A percentile compares a stretch with the other conserved stretches of the same genome.
Evolutionary conservation across 2,888 invertebrate genomes (phyloP).

Genomic region (Stramonita haemastoma): DNA sequence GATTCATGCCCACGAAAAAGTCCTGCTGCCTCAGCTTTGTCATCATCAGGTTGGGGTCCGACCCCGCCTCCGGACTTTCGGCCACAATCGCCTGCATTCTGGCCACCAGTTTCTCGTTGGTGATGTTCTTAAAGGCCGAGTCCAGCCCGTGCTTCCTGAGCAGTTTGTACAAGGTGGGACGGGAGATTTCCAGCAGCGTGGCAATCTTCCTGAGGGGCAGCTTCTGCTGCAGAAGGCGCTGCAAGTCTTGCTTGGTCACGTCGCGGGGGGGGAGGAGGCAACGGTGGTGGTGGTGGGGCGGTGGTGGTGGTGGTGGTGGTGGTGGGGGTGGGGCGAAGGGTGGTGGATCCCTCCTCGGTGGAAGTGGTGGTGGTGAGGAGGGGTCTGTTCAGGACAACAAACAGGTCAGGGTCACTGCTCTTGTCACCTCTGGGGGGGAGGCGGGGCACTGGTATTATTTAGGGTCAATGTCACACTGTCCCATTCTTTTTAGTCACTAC

Average conservation of each 20-base stretch:
- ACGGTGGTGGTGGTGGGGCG: background rate
- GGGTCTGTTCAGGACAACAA: slow-evolving; percentile 26
- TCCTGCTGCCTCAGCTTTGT: slow-evolving; percentile 7
- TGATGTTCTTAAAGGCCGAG: slow-evolving; percentile 38
- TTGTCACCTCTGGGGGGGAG: too few relatives aligned
- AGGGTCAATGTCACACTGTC: too few relatives aligned
- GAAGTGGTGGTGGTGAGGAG: background rate
- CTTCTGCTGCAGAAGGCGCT: slow-evolving; percentile 34
- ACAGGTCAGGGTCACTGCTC: slow-evolving; percentile 19
- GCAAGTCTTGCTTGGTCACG: slow-evolving; percentile 33
- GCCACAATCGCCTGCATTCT: slow-evolving; percentile 3
- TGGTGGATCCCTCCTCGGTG: too few relatives aligned
- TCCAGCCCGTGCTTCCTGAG: slow-evolving; percentile 40
- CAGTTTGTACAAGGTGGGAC: slow-evolving; percentile 38
- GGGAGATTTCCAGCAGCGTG: slow-evolving; percentile 30
- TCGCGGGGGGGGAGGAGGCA: background rate
- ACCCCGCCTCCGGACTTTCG: slow-evolving; percentile 30
- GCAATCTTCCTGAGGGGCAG: slow-evolving; percentile 31
- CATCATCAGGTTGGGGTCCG: slow-evolving; percentile 33
- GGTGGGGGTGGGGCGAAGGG: background rate
- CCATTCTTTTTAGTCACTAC: too few relatives aligned
- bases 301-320: background rate
- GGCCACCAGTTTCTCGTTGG: slow-evolving; percentile 36
- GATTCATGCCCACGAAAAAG: slow-evolving; percentile 6
- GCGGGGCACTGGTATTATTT: too few relatives aligned